Percentiles rank a stretch among this genome's conserved stretches.
Conservation (phyloP, 2,888 invertebrate species). For the Pachycephus smyrnensis region DNA sequence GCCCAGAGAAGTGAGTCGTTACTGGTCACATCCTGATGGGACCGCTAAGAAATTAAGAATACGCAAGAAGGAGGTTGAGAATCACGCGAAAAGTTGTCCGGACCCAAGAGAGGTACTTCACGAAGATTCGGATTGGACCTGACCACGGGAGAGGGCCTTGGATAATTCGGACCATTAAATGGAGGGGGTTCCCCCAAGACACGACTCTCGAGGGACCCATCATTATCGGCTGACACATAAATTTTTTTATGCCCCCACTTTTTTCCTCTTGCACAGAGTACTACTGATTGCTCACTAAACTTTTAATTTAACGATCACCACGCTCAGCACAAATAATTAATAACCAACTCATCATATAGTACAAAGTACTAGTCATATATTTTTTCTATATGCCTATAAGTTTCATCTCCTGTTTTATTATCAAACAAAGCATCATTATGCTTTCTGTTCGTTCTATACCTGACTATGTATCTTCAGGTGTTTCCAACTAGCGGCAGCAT, state of each 20-base stretch:
- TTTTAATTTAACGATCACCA: conserved; percentile 21
- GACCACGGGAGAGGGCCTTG: neutral
- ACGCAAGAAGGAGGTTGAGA: neutral
- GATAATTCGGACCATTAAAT: conserved; percentile 6
- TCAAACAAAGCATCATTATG: neutral
- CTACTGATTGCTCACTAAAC: conserved; percentile 20
- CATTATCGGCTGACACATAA: conserved; percentile 11
- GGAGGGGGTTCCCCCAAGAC: neutral
- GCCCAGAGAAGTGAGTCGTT: neutral
- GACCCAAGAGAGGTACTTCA: neutral
- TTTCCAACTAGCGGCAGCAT: neutral
- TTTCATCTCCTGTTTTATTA: neutral
- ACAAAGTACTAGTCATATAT: neutral
- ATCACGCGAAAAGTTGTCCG: neutral
- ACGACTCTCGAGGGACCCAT: conserved; percentile 3
- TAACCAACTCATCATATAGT: neutral
- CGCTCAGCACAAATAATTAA: neutral
- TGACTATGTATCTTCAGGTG: neutral
- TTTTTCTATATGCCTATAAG: neutral
- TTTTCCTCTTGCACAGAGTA: neutral
- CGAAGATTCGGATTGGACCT: neutral
- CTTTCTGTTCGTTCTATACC: neutral
- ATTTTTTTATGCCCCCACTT: neutral
- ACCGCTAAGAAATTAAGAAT: neutral
- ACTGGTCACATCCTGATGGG: neutral